Evolutionary conservation across 2,797 vertebrate genomes (phyloP).

Genomic region (Phoebastria nigripes): DNA sequence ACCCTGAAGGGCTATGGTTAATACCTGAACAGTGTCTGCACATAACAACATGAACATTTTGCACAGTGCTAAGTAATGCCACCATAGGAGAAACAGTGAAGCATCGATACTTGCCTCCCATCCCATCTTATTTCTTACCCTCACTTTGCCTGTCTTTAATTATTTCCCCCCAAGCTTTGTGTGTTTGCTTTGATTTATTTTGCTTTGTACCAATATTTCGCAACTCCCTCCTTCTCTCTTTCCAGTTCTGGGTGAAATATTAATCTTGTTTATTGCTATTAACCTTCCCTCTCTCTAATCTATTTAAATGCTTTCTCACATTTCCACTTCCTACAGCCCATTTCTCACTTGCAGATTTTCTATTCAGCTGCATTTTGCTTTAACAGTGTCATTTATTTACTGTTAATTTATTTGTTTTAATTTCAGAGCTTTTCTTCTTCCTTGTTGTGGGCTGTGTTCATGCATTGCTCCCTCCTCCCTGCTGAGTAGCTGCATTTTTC

Average conservation of each 20-base stretch:
- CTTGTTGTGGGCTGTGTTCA: background rate
- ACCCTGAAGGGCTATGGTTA: background rate
- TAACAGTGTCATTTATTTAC: slow-evolving; percentile 37
- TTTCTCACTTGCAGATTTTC: slow-evolving; percentile 29
- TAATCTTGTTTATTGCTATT: slow-evolving; percentile 44
- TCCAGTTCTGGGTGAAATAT: slow-evolving; percentile 37
- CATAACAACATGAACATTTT: background rate
- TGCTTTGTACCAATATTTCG: background rate
- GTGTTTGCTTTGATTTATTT: slow-evolving; percentile 19
- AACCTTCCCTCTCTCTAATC: slow-evolving; percentile 28
- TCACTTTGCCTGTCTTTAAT: background rate
- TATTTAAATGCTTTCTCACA: slow-evolving; percentile 52
- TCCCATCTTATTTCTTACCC: background rate
- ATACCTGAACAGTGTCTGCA: background rate
- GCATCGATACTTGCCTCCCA: background rate
- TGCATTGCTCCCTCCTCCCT: background rate
- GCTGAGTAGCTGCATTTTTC: slow-evolving; percentile 10
- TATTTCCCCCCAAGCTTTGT: background rate
- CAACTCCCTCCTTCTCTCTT: background rate
- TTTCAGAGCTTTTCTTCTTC: slow-evolving; percentile 8
- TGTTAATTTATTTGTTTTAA: slow-evolving; percentile 28
- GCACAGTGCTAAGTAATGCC: background rate
- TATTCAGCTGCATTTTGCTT: slow-evolving; percentile 22
- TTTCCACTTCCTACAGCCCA: slow-evolving; percentile 13
- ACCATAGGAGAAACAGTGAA: fast-evolving